Evolutionary conservation across 2,113 vertebrate species (phyloP).

Genomic region (Diadophis punctatus): DNA sequence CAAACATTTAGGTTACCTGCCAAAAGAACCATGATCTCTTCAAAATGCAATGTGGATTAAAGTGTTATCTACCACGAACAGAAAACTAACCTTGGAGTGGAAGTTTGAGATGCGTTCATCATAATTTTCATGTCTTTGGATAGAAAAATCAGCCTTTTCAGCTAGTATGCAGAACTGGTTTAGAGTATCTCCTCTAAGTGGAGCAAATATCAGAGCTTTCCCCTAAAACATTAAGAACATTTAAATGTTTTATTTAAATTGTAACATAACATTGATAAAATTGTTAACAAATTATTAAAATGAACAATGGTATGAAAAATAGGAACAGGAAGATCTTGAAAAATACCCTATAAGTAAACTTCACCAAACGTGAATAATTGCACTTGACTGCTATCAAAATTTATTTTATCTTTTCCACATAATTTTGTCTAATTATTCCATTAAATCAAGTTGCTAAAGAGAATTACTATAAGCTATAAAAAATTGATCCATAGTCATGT

Average conservation of each 20-base stretch:
- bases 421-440: slow-evolving; percentile 19
- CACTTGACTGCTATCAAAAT: slow-evolving; percentile 31
- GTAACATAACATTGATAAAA: slow-evolving; percentile 41
- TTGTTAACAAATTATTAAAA: slow-evolving; percentile 36
- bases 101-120: slow-evolving; percentile 92
- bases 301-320: slow-evolving; percentile 25
- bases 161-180: slow-evolving; percentile 90
- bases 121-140: slow-evolving; percentile 92
- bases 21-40: slow-evolving; percentile 81
- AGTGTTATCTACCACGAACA: slow-evolving; percentile 78
- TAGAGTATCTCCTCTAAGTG: slow-evolving; percentile 87
- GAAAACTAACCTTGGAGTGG: slow-evolving; percentile 91
- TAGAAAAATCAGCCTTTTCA: slow-evolving; percentile 82
- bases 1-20: slow-evolving; percentile 82
- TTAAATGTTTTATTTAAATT: slow-evolving; percentile 59
- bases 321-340: neutral
- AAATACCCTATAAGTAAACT: neutral
- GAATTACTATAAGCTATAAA: neutral
- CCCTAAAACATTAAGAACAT: slow-evolving; percentile 79
- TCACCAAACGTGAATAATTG: slow-evolving; percentile 28
- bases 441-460: slow-evolving; percentile 38
- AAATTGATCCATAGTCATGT: slow-evolving; percentile 31
- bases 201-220: slow-evolving; percentile 90
- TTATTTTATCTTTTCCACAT: slow-evolving; percentile 33
- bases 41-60: slow-evolving; percentile 80